Conservation (phyloP, 2,797 vertebrate genomes). For the Chromis chromis region DNA sequence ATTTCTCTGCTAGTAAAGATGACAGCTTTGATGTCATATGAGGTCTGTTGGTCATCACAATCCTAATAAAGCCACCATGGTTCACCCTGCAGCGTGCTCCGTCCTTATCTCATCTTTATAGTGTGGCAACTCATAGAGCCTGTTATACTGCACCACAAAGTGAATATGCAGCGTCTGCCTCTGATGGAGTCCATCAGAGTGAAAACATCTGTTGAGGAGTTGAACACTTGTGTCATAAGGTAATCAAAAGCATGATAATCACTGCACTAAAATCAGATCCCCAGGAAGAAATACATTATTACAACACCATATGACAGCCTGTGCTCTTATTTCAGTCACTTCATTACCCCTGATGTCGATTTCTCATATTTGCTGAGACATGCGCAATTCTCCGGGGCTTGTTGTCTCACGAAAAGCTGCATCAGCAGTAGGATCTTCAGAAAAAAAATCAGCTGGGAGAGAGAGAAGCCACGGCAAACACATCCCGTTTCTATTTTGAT, state of each 20-base stretch:
- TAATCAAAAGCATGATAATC: conserved; percentile 72
- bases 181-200: conserved; percentile 37
- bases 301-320: conserved; percentile 58
- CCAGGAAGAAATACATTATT: conserved; percentile 59
- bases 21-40: conserved; percentile 41
- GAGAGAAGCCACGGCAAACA: conserved; percentile 62
- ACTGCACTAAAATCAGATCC: conserved; percentile 60
- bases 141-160: background rate
- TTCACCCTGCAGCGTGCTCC: conserved; percentile 23
- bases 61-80: conserved; percentile 32
- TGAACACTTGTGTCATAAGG: conserved; percentile 55
- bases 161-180: conserved; percentile 21
- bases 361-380: conserved; percentile 80
- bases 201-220: conserved; percentile 52
- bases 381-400: conserved; percentile 71
- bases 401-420: conserved; percentile 75
- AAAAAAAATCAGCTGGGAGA: conserved; percentile 53
- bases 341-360: conserved; percentile 80
- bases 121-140: conserved; percentile 13
- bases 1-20: conserved; percentile 34
- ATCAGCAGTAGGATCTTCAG: conserved; percentile 71
- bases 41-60: conserved; percentile 38
- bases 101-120: conserved; percentile 10
- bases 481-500: conserved; percentile 72
- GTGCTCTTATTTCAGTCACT: conserved; percentile 71